Conservation (phyloP, 2,888 invertebrate genomes). For the Chrysolina oricalcia region DNA sequence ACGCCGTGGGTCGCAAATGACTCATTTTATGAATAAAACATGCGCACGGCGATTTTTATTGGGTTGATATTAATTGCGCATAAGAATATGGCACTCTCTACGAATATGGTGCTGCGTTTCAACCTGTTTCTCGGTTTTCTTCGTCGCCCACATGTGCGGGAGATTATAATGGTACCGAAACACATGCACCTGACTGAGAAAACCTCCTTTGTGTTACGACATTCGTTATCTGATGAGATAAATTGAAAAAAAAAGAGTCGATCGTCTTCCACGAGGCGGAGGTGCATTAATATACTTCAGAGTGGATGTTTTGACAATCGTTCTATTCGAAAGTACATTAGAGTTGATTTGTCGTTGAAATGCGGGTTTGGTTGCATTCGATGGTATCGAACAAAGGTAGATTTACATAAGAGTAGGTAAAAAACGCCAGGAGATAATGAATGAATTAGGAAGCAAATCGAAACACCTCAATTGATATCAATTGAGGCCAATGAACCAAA, state of each 20-base stretch:
- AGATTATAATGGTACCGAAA: conserved; percentile 23
- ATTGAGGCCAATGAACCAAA: too few species aligned
- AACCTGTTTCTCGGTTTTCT: conserved; percentile 47
- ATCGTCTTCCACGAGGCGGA: conserved; percentile 2
- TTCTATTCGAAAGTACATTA: neutral
- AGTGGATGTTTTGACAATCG: conserved; percentile 19
- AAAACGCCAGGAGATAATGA: too few species aligned
- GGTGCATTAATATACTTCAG: conserved; percentile 11
- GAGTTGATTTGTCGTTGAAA: conserved; percentile 13
- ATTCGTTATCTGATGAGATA: conserved; percentile 21
- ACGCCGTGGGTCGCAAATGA: conserved; percentile 42
- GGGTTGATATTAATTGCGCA: conserved; percentile 45
- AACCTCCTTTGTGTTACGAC: conserved; percentile 25
- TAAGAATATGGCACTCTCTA: conserved; percentile 39
- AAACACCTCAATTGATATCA: too few species aligned
- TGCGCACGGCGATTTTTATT: conserved; percentile 41
- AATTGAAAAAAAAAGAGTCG: conserved; percentile 21
- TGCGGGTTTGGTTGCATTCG: neutral
- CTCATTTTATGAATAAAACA: conserved; percentile 54
- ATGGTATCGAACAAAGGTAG: too few species aligned
- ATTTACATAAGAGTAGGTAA: too few species aligned
- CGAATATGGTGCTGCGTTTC: conserved; percentile 47
- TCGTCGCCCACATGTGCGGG: conserved; percentile 14
- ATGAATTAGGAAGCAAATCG: too few species aligned
- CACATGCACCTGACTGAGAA: conserved; percentile 24